Evolutionary conservation across 1,140 invertebrate species (phyloP), one percentile per base, ranked within the genome.

Genomic region (Drosophila setifemur): DNA sequence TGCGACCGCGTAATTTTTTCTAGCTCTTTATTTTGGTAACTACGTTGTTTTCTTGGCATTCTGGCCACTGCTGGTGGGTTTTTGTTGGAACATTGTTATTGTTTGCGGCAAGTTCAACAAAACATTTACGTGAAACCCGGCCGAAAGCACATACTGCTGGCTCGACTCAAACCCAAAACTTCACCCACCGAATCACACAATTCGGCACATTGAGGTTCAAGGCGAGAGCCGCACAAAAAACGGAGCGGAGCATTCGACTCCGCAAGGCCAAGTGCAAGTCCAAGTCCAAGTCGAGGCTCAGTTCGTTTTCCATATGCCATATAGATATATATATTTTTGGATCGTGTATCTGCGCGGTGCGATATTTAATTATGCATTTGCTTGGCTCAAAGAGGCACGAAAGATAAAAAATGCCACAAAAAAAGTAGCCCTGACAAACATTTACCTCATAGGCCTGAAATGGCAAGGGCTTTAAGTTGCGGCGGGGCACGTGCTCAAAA

Each of bases 181-280:
- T 40, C 40, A 14, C 47, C 35, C 28, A 49, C 74, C 66, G 31
- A 39, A 44, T 12, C 70, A 66, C 54, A 86, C 55, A 66, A 81
- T 85, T 86, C 81, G 81, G 76, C 76, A 87, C 76, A 87, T 76
- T 86, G 82, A 86, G 81, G 81, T 86, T 86, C 81, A 86, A 86
- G 81, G 81, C 70, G 37, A 73, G 19, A 16, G 31, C 28, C 39
- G 21, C 55, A 73, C 60, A 37, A 53, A 70, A 69, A 35, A 11
- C 73, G 63, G 67, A 83, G 50, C 63, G 79, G 68, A 81, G 79
- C 78, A 48, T 69, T 69, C 66, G 66, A 69, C 64, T 57, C 28
- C 39, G 39, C 53, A 86, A 86, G 81, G 81, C 75, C 81, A 81
- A 86, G 81, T 86, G 81, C 81, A 85, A 75, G 60, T 68, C 70